Conservation (phyloP, 1,140 invertebrate genomes). For the Cataglyphis hispanica region DNA sequence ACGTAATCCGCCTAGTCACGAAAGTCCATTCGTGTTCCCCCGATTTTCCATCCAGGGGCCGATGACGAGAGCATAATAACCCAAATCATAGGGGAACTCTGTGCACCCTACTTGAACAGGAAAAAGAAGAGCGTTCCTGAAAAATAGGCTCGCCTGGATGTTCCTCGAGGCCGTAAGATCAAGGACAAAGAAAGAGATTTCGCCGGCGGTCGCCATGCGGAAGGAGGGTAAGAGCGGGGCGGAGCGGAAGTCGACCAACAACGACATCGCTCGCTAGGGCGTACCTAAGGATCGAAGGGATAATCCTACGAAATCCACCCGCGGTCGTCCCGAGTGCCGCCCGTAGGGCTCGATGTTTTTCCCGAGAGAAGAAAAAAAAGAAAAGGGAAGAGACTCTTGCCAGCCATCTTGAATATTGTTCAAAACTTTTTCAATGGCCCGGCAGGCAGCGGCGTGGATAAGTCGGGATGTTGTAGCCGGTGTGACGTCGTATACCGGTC, state of each 20-base stretch:
- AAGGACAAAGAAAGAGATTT: conserved; percentile 69
- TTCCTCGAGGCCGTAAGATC: conserved; percentile 43
- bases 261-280: conserved; percentile 35
- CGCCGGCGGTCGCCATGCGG: conserved; percentile 30
- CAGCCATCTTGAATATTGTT: conserved; percentile 38
- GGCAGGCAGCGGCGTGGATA: conserved; percentile 69
- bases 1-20: conserved; percentile 76
- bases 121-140: conserved; percentile 52
- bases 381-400: conserved; percentile 10
- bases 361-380: conserved; percentile 1
- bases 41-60: conserved; percentile 61
- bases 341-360: conserved; percentile 46
- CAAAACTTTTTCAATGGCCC: conserved; percentile 78
- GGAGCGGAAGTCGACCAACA: conserved; percentile 40
- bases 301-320: conserved; percentile 74
- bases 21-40: conserved; percentile 69
- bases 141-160: conserved; percentile 64
- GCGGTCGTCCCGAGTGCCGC: conserved; percentile 10
- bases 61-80: conserved; percentile 76
- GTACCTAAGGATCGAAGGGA: conserved; percentile 57
- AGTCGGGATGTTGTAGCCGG: conserved; percentile 66
- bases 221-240: conserved; percentile 10
- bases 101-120: conserved; percentile 31
- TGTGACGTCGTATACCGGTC: conserved; percentile 69
- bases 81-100: conserved; percentile 61